phyloP scores from a whole-genome alignment of 2,797 vertebrate species.

The Halcyon badia region DNA sequence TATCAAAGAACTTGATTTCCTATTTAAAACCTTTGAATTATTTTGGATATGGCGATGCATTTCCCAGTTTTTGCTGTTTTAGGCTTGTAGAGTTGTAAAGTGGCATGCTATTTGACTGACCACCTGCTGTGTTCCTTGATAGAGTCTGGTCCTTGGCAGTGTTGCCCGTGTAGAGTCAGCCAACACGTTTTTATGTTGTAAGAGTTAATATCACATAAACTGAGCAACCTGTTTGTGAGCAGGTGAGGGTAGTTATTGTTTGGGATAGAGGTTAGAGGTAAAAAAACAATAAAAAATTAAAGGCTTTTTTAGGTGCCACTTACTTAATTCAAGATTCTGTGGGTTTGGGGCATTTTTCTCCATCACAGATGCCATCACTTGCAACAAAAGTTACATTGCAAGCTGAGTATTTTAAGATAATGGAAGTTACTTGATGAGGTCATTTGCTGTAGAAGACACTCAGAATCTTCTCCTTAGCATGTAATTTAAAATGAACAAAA shows the following conservation, averaged over 20 bases:
- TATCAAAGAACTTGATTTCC: slow-evolving; percentile 2
- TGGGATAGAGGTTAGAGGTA: not conserved
- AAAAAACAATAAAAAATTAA: not conserved
- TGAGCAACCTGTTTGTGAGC: not conserved
- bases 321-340: not conserved
- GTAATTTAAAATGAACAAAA: not conserved
- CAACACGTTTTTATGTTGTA: not conserved
- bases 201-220: slow-evolving; percentile 7
- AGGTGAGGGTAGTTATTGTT: slow-evolving; percentile 1
- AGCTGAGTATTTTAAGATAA: not conserved
- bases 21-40: not conserved
- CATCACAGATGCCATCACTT: not conserved
- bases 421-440: slow-evolving; percentile 6
- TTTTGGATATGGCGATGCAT: slow-evolving; percentile 53
- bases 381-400: slow-evolving; percentile 12
- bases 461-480: slow-evolving; percentile 24
- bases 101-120: slow-evolving; percentile 27
- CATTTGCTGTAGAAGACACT: slow-evolving; percentile 5
- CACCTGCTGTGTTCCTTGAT: slow-evolving; percentile 11
- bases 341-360: not conserved
- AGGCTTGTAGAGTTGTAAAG: slow-evolving; percentile 53
- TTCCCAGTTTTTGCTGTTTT: slow-evolving; percentile 62
- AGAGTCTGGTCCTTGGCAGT: slow-evolving; percentile 16
- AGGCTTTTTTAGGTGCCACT: slow-evolving; percentile 9
- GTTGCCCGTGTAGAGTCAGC: slow-evolving; percentile 26